A percentile compares a stretch with the other conserved stretches of the same genome.
Conservation (phyloP, 2,797 vertebrate species). For the Thunnus albacares region DNA sequence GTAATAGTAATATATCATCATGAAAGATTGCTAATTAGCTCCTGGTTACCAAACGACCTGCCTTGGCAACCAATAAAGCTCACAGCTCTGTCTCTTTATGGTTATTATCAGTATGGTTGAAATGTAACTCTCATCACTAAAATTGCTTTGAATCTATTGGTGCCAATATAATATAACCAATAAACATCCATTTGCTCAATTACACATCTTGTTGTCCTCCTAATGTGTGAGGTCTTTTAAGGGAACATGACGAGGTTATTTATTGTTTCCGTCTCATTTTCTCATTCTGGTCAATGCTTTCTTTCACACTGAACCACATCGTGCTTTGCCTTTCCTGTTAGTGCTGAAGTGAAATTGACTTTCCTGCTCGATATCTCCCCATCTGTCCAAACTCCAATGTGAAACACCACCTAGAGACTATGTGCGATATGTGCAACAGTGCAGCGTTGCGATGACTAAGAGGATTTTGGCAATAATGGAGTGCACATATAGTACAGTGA, state of each 20-base stretch:
- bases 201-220: constrained; percentile 18
- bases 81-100: constrained; percentile 1
- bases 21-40: constrained; percentile 42
- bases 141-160: constrained; percentile 45
- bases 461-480: constrained; percentile 40
- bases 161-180: constrained; percentile 39
- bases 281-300: constrained; percentile 2
- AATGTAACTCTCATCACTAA: constrained; percentile 37
- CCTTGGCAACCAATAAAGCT: constrained; percentile 43
- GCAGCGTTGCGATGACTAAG: constrained; percentile 25
- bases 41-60: constrained; percentile 43
- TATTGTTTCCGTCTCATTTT: neutral
- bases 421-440: neutral
- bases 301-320: neutral
- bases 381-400: constrained; percentile 8
- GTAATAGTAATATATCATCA: constrained; percentile 14
- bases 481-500: neutral
- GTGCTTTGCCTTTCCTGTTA: constrained; percentile 19
- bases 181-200: constrained; percentile 31
- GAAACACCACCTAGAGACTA: constrained; percentile 7
- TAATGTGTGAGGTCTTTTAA: constrained; percentile 31
- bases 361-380: neutral
- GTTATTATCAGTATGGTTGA: constrained; percentile 35
- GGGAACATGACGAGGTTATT: neutral
- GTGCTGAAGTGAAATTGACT: constrained; percentile 5